Base-by-base conservation (phyloP, 1,140 invertebrate species). In the Lepidurus packardi region DNA sequence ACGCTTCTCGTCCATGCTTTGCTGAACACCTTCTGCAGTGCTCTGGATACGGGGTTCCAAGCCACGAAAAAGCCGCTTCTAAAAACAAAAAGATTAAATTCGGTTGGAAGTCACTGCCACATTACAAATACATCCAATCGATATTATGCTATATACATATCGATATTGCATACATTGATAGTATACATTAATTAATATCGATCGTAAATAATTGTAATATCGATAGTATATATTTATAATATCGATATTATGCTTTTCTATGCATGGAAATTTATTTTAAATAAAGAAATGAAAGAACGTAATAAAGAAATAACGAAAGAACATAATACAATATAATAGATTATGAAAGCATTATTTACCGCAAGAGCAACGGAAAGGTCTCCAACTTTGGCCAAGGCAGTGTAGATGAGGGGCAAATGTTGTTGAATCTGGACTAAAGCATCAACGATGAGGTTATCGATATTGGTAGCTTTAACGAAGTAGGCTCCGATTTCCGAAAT, bases 61-160 rank as follows among this genome's bases (percentile, higher is more conserved):
- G 53, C 21, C 53, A 65, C 53, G 53, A 65, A 65, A 65, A 65
- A 65, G 53, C 53, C 53, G 53, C 53, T 65, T 65, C 53, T 65
- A 21, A 1, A 8, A 1, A 65, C 9, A 7, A 65, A 65, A 65
- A 21, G 1, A 65, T 6, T 7, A 65, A 21, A 65, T 34, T 34
- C 34, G 34, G 34, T 34, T 34, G 3, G 3, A 34, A 2, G 34
- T 34, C 34, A 34, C n/a, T n/a, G n/a, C n/a, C n/a, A n/a, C n/a
- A n/a, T n/a, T n/a, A n/a, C n/a, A n/a, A n/a, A n/a, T n/a, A n/a
- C n/a, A n/a, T n/a, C n/a, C n/a, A n/a, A n/a, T n/a, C 25, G 25
- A 34, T 34, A 34, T 34, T 34, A 34, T n/a, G n/a, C n/a, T n/a
- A n/a, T n/a, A n/a, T 34, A 34, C 3, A 34, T 34, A 34, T 34